These are phyloP conservation scores for Cinclus cinclus DNA, from an alignment of 2,113 vertebrate species.

Conservation along the genomic window DNA sequence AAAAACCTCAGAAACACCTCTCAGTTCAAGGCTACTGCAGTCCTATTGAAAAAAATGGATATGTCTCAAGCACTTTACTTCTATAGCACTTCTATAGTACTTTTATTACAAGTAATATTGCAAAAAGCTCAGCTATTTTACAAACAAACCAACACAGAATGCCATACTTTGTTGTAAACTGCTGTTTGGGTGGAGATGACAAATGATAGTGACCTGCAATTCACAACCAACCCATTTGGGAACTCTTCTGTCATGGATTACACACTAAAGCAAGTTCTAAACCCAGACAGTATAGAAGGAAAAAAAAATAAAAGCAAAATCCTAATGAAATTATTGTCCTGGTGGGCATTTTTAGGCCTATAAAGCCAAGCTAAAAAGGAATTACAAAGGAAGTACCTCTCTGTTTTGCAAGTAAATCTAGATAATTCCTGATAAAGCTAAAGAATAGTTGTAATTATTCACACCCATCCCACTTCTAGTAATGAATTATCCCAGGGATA, in stretches of 20 bases:
- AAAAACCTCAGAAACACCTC: neutral
- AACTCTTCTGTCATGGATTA: neutral
- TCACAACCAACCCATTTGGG: neutral
- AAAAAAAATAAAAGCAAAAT: neutral
- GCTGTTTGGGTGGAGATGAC: neutral
- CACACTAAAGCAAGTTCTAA: neutral
- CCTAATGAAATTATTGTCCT: neutral
- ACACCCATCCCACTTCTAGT: neutral
- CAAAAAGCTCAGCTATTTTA: neutral
- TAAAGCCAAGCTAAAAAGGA: neutral
- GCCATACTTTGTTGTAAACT: neutral
- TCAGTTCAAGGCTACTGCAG: neutral
- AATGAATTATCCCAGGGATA: neutral
- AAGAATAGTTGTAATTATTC: neutral
- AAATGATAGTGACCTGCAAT: fast-evolving
- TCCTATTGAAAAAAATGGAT: neutral
- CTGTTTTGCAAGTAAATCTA: neutral
- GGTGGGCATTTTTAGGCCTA: neutral
- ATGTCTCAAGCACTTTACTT: neutral
- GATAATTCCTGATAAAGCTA: neutral
- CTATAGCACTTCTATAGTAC: neutral
- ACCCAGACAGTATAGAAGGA: neutral
- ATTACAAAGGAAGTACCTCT: neutral
- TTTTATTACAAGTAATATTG: neutral
- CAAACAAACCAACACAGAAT: neutral